These are phyloP conservation scores for Lasioglossum calceatum DNA, from an alignment of 2,888 invertebrate species.

Conservation along the genomic window DNA sequence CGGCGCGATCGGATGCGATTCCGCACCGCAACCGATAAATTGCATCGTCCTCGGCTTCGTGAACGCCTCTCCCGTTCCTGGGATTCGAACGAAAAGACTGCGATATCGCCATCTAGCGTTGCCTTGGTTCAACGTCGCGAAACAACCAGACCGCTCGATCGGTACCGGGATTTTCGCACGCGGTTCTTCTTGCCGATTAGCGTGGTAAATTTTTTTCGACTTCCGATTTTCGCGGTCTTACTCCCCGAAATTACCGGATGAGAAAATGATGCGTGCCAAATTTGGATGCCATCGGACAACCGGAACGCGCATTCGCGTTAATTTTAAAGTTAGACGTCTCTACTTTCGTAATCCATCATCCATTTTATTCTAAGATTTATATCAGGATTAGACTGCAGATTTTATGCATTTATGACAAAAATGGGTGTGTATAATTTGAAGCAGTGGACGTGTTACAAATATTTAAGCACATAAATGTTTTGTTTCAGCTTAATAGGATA, in stretches of 20 bases:
- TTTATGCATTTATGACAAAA: no score
- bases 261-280: no score
- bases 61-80: slow-evolving; percentile 26
- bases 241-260: no score
- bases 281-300: no score
- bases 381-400: no score
- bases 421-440: no score
- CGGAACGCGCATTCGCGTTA: no score
- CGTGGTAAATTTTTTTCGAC: not conserved
- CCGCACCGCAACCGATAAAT: slow-evolving; percentile 11
- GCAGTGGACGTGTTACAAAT: no score
- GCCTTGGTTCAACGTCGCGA: slow-evolving; percentile 32
- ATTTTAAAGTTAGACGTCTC: no score
- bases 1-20: not conserved
- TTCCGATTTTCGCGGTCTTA: not conserved
- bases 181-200: not conserved
- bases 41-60: slow-evolving; percentile 7
- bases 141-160: slow-evolving; percentile 51
- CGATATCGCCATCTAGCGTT: slow-evolving; percentile 70
- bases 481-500: no score
- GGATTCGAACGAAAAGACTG: slow-evolving; percentile 41
- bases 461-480: no score
- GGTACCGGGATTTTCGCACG: slow-evolving; percentile 25
- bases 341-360: not conserved
- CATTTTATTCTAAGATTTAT: no score